Base-by-base conservation (phyloP, 1,140 invertebrate genomes). In the Leptinotarsa undecemlineata region DNA sequence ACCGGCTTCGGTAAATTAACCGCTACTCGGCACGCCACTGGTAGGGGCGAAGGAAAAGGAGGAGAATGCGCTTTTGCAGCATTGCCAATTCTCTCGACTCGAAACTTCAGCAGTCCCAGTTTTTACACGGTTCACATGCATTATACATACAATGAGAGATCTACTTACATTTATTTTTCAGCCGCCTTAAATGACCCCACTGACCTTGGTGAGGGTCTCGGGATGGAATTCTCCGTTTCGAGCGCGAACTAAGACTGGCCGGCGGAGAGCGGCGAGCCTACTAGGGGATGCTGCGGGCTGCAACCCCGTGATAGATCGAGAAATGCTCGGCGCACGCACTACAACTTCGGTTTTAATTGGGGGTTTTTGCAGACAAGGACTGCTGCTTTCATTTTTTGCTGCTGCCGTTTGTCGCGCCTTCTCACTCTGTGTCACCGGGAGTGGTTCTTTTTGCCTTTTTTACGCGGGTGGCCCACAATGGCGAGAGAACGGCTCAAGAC, bases 241-340 rank as follows among this genome's bases (percentile, higher is more conserved):
- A 81, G 80, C 81, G 81, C 78, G 76, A 80, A 82, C 78, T 82
- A 82, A 82, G 81, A 84, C 81, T 80, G 81, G 76, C 77, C 75
- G 75, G 81, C 75, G 75, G 81, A 82, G 76, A 77, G 75, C 73
- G 76, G 76, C 72, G 79, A 80, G 83, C 83, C 82, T 84, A 84
- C 83, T 80, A 79, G 79, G 82, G 81, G 82, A 83, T 82, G 82
- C 81, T 81, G 82, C 79, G 79, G 76, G 82, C 81, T 82, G 81
- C 80, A 77, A 76, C 79, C 80, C 83, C 78, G 82, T 83, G 84
- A 82, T 84, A 85, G 84, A 85, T 84, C 84, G 82, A 80, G 82
- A 83, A 82, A 83, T 82, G 81, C 79, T 83, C 82, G 82, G 84
- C 84, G 84, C 84, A 85, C 84, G 84, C 84, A 84, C 82, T 83